Base-by-base conservation (phyloP, 2,797 vertebrate genomes). In the Acanthornis magna region DNA sequence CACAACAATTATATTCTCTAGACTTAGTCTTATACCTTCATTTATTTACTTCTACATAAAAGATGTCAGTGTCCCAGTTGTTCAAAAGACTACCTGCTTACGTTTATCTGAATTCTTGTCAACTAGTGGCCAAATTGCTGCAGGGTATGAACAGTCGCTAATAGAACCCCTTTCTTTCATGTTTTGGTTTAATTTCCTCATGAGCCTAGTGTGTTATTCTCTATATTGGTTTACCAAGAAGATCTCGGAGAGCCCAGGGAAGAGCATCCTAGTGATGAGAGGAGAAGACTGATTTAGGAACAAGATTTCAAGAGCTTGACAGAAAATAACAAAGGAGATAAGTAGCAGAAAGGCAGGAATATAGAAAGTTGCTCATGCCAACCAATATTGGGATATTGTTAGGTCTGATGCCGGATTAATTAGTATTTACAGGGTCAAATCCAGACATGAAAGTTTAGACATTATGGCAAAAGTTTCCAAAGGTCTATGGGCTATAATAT, bases 11-110 rank as follows among this genome's bases (percentile, higher is more conserved):
- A 27, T n/a, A 60, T 63, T 85, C 23, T 82, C 34, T 74, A 76
- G 63, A 63, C 29, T 66, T 82, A 53, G 85, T 79, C 36, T 21
- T 53, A 13, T 61, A 40, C 21, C 7, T 87, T 79, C 13, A 40
- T 87, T 94, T 91, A 43, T 91, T 85, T 75, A 27, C 38, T 55
- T 81, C 58, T 42, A 27, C 15, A 45, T 77, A 54, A 67, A 74
- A 95, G 29, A 45, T 68, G 25, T 58, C 61, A 60, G 6, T 72
- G 47, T 74, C 45, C 19, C 16, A 13, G 20, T 27, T 63, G 32
- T 82, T 89, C 42, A 48, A 79, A 92, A 55, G 50, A 51, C 26
- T 65, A 47, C 25, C n/a, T 95, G 20, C 18, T 91, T 86, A 58
- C 43, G 15, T 74, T 43, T 55, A 19, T 45, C 43, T 17, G 32